Evolutionary conservation across 2,113 vertebrate genomes (phyloP).

Genomic region (Hippocampus zosterae): DNA sequence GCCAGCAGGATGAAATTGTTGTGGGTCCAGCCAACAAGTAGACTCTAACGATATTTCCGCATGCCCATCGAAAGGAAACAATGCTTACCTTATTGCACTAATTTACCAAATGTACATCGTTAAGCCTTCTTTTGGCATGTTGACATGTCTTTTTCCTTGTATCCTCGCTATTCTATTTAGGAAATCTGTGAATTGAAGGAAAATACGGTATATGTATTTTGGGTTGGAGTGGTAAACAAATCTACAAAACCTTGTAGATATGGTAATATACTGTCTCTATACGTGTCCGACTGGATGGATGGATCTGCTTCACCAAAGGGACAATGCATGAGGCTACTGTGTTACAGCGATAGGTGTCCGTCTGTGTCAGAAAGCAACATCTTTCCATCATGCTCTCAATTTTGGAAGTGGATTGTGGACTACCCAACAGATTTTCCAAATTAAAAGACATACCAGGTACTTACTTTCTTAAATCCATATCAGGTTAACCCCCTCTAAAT

Average conservation of each 20-base stretch:
- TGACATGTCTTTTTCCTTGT: slow-evolving; percentile 28
- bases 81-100: slow-evolving; percentile 14
- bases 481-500: not conserved
- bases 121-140: slow-evolving; percentile 30
- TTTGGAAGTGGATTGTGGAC: not conserved
- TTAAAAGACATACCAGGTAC: not conserved
- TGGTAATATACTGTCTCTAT: slow-evolving; percentile 18
- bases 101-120: slow-evolving; percentile 30
- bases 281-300: too few species aligned
- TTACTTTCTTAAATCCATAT: not conserved
- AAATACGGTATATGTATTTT: slow-evolving; percentile 36
- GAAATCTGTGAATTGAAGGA: slow-evolving; percentile 48
- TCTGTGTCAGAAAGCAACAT: not conserved
- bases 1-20: slow-evolving; percentile 30
- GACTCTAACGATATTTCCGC: slow-evolving; percentile 35
- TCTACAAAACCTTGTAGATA: slow-evolving; percentile 37
- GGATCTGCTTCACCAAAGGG: not conserved
- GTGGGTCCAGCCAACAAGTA: slow-evolving; percentile 31
- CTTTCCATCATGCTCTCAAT: not conserved
- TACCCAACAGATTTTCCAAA: not conserved
- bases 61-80: slow-evolving; percentile 9
- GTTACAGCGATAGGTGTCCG: slow-evolving; percentile 3
- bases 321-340: slow-evolving; percentile 8
- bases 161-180: slow-evolving; percentile 29
- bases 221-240: slow-evolving; percentile 56